Evolutionary conservation across 1,140 invertebrate species (phyloP).

Genomic region (Drosophila asahinai): DNA sequence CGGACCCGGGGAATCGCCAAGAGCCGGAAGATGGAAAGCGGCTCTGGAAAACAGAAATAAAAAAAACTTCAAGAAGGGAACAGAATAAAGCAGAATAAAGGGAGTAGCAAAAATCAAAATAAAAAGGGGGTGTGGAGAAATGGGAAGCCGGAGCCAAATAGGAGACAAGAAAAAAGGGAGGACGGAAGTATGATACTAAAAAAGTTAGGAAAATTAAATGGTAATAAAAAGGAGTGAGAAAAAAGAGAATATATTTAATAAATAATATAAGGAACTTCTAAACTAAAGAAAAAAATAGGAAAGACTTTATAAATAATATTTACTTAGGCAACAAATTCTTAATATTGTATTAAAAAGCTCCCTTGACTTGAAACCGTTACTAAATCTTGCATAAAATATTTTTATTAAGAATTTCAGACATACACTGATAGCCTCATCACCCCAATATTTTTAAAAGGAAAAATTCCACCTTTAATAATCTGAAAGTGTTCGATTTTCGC

Average conservation of each 20-base stretch:
- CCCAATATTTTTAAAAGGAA: no score
- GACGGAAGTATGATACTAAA: neutral
- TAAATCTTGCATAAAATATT: neutral
- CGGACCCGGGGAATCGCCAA: slow-evolving; percentile 30
- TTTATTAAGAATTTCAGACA: neutral
- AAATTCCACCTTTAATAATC: neutral
- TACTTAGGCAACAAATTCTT: no score
- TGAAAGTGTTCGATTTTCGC: rapidly evolving
- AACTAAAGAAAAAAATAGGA: neutral
- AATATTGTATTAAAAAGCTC: neutral
- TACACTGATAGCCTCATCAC: no score
- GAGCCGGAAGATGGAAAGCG: slow-evolving; percentile 35
- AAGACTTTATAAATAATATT: no score
- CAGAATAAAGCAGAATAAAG: slow-evolving; percentile 1
- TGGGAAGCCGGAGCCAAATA: neutral
- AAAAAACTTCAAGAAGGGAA: slow-evolving; percentile 1
- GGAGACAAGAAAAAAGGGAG: neutral
- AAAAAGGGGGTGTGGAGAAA: neutral
- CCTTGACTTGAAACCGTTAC: neutral
- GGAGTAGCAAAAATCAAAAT: slow-evolving; percentile 5
- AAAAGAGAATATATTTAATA: no score
- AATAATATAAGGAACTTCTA: neutral
- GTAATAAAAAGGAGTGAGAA: neutral
- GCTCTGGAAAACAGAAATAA: slow-evolving; percentile 6
- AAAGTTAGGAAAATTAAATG: neutral